Conservation (phyloP, 2,113 vertebrate species). For the Asarcornis scutulata region DNA sequence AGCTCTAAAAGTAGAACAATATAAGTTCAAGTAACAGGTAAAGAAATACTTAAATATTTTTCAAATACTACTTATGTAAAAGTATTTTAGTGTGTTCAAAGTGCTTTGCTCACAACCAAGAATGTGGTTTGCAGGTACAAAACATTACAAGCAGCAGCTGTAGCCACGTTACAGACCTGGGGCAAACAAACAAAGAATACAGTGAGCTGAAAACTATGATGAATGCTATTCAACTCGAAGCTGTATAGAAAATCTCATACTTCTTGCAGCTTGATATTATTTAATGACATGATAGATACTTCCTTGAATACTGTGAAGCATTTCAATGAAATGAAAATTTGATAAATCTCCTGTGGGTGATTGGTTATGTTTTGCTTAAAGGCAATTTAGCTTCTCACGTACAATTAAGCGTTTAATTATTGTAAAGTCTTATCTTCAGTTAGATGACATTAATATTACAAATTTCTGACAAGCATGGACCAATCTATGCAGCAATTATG, state of each 20-base stretch:
- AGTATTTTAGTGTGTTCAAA: neutral
- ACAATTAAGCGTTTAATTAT: neutral
- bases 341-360: neutral
- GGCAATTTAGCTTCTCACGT: neutral
- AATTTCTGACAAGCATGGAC: conserved; percentile 20
- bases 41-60: neutral
- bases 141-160: neutral
- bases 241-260: neutral
- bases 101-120: neutral
- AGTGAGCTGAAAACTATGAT: neutral
- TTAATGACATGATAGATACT: neutral
- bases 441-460: neutral
- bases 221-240: neutral
- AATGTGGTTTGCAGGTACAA: neutral
- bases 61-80: neutral
- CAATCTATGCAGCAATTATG: neutral
- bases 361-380: neutral
- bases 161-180: neutral
- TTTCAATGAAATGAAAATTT: neutral
- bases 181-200: neutral
- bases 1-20: neutral
- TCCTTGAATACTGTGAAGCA: neutral
- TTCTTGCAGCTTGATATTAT: neutral
- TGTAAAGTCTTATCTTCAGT: neutral
- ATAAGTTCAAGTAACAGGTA: neutral